A percentile compares a stretch with the other conserved stretches of the same genome.
These are phyloP conservation scores for Cephus runcator DNA, from an alignment of 2,888 invertebrate genomes.

Conservation along the genomic window DNA sequence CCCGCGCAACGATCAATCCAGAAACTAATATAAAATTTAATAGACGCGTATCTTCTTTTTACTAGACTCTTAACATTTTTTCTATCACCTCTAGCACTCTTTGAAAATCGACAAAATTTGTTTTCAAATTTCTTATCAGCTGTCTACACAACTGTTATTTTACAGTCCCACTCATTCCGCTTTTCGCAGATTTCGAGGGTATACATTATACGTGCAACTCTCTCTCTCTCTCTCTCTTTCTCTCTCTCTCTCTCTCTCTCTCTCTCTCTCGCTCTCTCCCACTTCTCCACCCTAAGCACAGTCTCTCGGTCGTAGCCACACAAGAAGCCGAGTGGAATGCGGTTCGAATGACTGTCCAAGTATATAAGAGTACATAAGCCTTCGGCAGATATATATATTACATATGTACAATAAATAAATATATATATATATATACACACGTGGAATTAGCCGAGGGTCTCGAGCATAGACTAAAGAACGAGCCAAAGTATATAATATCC, in stretches of 20 bases:
- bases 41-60: background rate
- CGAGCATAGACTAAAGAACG: background rate
- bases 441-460: background rate
- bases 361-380: background rate
- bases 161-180: background rate
- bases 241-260: background rate
- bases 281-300: background rate
- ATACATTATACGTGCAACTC: no score
- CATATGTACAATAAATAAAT: background rate
- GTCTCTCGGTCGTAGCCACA: conserved; percentile 11
- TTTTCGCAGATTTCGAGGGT: no score
- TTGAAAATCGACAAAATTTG: background rate
- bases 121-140: background rate
- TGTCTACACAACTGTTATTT: background rate
- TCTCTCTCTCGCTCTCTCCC: background rate
- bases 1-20: background rate
- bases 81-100: background rate
- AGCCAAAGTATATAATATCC: background rate
- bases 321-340: conserved; percentile 21
- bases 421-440: background rate
- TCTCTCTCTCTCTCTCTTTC: no score
- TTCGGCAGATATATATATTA: background rate
- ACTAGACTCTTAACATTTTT: background rate
- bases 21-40: background rate
- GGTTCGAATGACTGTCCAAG: conserved; percentile 20